Evolutionary conservation across 2,888 invertebrate species (phyloP).

Genomic region (Chrysolina americana): DNA sequence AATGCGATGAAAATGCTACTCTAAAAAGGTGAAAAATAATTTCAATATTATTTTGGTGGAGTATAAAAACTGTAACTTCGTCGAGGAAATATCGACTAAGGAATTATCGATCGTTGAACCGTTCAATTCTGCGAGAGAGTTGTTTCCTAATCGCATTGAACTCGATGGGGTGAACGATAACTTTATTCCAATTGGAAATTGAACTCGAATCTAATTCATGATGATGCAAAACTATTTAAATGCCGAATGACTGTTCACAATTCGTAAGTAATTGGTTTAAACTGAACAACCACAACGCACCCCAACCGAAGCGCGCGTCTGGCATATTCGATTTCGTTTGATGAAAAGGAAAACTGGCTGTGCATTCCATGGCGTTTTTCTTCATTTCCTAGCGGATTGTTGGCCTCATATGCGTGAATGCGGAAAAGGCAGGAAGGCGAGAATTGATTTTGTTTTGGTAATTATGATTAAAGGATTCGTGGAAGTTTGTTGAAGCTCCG

Average conservation of each 20-base stretch:
- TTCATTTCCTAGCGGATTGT: not conserved
- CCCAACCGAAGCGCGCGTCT: conserved; percentile 55
- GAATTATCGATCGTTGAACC: conserved; percentile 11
- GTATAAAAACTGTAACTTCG: not conserved
- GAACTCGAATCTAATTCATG: conserved; percentile 53
- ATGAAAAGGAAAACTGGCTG: conserved; percentile 37
- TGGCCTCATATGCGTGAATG: not conserved
- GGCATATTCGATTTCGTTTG: conserved; percentile 57
- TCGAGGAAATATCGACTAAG: not conserved
- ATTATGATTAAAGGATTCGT: not conserved
- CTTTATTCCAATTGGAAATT: conserved; percentile 44
- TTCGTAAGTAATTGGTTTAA: conserved; percentile 62
- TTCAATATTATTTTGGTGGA: no score
- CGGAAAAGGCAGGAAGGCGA: not conserved
- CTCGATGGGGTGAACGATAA: conserved; percentile 40
- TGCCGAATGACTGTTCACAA: conserved; percentile 59
- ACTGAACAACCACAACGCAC: conserved; percentile 55
- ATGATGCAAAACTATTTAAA: conserved; percentile 58
- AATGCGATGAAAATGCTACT: no score
- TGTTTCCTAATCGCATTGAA: conserved; percentile 30
- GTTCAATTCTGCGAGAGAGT: not conserved
- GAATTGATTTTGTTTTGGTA: not conserved
- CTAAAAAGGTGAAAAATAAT: no score
- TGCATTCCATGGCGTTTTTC: not conserved
- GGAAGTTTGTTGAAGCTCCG: no score